Evolutionary conservation across 2,888 invertebrate genomes (phyloP).

Genomic region (Dichetophora obliterata): DNA sequence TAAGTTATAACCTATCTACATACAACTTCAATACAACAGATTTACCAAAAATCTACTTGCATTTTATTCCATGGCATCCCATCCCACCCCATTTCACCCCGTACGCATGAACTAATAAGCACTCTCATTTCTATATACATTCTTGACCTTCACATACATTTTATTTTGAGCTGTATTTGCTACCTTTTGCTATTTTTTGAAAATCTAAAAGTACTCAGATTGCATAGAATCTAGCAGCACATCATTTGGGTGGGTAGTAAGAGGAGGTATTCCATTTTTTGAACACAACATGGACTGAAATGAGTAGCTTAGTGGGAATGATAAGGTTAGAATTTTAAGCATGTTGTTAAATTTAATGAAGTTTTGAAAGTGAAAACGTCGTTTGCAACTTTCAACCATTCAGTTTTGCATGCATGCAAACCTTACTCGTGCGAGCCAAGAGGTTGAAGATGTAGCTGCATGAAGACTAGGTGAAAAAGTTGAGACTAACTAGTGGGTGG

Average conservation of each 20-base stretch:
- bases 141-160: conserved; percentile 38
- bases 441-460: neutral
- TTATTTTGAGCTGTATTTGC: conserved; percentile 19
- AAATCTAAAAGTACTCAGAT: neutral
- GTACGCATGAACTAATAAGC: neutral
- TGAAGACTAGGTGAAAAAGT: neutral
- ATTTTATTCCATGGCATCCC: too few relatives aligned
- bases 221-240: neutral
- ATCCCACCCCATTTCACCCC: neutral
- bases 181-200: neutral
- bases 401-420: neutral
- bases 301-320: neutral
- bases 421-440: neutral
- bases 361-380: conserved; percentile 36
- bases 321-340: conserved; percentile 33
- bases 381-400: conserved; percentile 8
- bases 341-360: conserved; percentile 35
- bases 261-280: neutral
- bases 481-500: neutral
- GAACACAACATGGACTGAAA: neutral
- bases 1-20: too few relatives aligned
- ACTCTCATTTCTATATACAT: conserved; percentile 19
- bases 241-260: neutral
- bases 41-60: too few relatives aligned
- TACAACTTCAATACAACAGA: too few relatives aligned